Evolutionary conservation across 1,140 invertebrate genomes (phyloP).

Genomic region (Elysia chlorotica): DNA sequence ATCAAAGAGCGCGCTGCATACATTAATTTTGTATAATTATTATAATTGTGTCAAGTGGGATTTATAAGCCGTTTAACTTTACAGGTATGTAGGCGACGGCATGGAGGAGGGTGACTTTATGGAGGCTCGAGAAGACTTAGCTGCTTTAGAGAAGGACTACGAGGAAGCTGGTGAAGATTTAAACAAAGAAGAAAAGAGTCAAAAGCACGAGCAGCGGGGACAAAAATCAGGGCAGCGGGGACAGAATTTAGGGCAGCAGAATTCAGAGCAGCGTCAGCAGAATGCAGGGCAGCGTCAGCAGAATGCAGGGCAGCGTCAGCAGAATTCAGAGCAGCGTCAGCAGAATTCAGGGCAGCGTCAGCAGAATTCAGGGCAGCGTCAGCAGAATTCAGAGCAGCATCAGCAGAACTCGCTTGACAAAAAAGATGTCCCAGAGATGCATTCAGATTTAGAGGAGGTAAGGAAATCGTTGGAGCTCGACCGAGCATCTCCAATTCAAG

Average conservation of each 20-base stretch:
- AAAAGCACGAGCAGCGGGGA: constrained; percentile 67
- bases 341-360: not conserved
- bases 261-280: not conserved
- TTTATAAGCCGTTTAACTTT: constrained; percentile 65
- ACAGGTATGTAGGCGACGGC: constrained; percentile 68
- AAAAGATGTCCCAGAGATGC: too few relatives aligned
- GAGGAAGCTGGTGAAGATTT: constrained; percentile 79
- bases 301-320: too few relatives aligned
- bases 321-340: too few relatives aligned
- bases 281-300: too few relatives aligned
- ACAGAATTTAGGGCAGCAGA: too few relatives aligned
- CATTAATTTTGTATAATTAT: constrained; percentile 62
- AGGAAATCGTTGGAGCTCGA: too few relatives aligned
- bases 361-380: too few relatives aligned
- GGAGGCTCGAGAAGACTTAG: constrained; percentile 51
- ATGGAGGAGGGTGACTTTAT: constrained; percentile 52
- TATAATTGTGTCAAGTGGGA: not conserved
- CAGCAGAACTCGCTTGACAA: too few relatives aligned
- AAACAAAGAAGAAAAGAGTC: constrained; percentile 66
- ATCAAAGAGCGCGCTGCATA: constrained; percentile 71
- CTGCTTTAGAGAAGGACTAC: constrained; percentile 69
- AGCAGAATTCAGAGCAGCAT: too few relatives aligned
- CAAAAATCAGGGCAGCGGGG: not conserved
- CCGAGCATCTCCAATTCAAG: too few relatives aligned
- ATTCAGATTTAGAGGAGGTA: too few relatives aligned